Evolutionary conservation across 2,888 invertebrate species (phyloP).

Genomic region (Sussaba pulchella): DNA sequence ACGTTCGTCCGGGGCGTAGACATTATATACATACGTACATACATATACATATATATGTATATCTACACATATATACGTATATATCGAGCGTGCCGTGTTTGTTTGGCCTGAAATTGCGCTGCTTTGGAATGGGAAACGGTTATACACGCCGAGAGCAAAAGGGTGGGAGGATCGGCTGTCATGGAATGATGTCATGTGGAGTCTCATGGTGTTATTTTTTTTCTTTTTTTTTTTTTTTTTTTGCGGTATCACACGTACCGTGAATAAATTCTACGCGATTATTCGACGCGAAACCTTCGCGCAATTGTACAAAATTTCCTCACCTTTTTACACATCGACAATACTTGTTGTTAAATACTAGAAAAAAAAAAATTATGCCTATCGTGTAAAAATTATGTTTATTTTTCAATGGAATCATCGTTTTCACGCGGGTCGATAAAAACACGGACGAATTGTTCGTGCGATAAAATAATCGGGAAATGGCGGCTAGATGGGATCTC

Average conservation of each 20-base stretch:
- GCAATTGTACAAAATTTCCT: not conserved
- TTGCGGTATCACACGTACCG: not conserved
- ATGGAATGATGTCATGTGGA: constrained; percentile 84
- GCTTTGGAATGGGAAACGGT: constrained; percentile 64
- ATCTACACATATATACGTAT: constrained; percentile 36
- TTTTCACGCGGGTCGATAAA: no score
- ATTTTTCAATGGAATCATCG: no score
- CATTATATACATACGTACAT: constrained; percentile 1
- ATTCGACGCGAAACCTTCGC: not conserved
- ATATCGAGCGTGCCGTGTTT: constrained; percentile 77
- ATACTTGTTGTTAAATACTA: constrained; percentile 27
- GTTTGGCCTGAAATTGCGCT: constrained; percentile 80
- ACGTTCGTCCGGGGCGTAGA: constrained; percentile 66
- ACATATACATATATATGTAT: no score
- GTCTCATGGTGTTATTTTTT: constrained; percentile 69
- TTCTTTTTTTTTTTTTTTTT: constrained; percentile 35
- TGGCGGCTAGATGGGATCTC: no score
- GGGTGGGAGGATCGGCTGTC: constrained; percentile 74
- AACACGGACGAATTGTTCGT: no score
- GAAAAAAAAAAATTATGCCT: not conserved
- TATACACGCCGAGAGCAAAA: constrained; percentile 40
- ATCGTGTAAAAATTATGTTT: no score
- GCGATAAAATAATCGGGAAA: no score
- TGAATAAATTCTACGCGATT: no score
- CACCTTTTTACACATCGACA: constrained; percentile 37